Conservation (phyloP, 2,797 vertebrate species). For the Crocidura indochinensis region DNA sequence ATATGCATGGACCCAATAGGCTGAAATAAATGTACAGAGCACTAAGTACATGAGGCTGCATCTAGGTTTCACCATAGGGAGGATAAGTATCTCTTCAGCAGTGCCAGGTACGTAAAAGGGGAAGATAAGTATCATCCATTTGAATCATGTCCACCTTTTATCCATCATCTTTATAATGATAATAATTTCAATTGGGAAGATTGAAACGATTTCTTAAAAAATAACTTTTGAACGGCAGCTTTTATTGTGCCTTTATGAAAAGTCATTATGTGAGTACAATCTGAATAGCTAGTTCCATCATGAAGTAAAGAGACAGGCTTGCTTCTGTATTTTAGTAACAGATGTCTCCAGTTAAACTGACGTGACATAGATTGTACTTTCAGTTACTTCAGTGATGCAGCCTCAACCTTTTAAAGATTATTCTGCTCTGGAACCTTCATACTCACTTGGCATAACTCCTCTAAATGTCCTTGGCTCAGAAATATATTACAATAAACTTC, state of each 20-base stretch:
- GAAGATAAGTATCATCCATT: neutral
- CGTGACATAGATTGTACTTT: slow-evolving; percentile 66
- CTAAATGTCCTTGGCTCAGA: slow-evolving; percentile 90
- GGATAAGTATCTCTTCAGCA: neutral
- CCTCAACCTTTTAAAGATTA: slow-evolving; percentile 87
- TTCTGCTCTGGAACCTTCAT: slow-evolving; percentile 80
- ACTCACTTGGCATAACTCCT: slow-evolving; percentile 84
- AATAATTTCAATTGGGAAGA: slow-evolving; percentile 37
- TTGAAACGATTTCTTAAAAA: slow-evolving; percentile 67
- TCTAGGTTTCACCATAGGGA: neutral
- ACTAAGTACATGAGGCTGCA: neutral
- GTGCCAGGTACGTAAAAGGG: neutral
- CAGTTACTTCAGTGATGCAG: slow-evolving; percentile 74
- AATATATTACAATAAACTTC: slow-evolving; percentile 87
- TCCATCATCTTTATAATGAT: slow-evolving; percentile 46
- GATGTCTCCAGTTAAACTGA: slow-evolving; percentile 72
- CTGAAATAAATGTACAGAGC: neutral
- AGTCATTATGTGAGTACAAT: slow-evolving; percentile 27
- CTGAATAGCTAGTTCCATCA: slow-evolving; percentile 18
- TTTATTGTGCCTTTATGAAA: slow-evolving; percentile 67
- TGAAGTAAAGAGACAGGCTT: slow-evolving; percentile 37
- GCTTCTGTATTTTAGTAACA: slow-evolving; percentile 70
- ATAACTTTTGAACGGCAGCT: slow-evolving; percentile 39
- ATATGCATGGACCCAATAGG: neutral
- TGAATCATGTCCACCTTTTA: neutral